These are phyloP conservation scores for Pimephales promelas DNA, from an alignment of 2,113 vertebrate species.

Conservation along the genomic window DNA sequence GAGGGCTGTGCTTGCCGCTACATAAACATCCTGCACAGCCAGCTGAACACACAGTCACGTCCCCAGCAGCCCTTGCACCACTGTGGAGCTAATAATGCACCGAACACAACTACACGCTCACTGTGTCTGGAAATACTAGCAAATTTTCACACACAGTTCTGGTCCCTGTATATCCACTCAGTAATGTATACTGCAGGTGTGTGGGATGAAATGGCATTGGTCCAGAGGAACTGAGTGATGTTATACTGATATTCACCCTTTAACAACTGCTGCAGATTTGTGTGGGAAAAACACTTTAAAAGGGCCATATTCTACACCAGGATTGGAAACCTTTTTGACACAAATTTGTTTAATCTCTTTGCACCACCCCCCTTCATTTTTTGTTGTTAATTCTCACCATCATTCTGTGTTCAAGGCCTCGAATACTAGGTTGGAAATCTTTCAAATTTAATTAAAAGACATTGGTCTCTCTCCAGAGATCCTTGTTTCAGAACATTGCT, in stretches of 20 bases:
- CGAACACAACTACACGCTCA: constrained; percentile 43
- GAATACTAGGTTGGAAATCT: background rate
- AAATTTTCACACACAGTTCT: constrained; percentile 9
- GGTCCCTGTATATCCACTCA: constrained; percentile 26
- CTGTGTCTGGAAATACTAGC: constrained; percentile 21
- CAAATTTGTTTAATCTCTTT: background rate
- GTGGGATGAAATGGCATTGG: constrained; percentile 41
- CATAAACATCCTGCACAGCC: constrained; percentile 71
- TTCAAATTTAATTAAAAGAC: background rate
- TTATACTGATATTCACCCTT: constrained; percentile 31
- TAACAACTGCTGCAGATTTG: constrained; percentile 18
- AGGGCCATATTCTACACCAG: background rate
- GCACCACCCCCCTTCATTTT: background rate
- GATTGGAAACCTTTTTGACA: background rate
- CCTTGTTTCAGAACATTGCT: background rate
- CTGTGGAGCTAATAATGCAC: background rate
- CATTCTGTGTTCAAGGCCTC: background rate
- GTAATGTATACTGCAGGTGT: constrained; percentile 52
- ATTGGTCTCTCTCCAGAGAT: background rate
- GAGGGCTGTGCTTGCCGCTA: constrained; percentile 59
- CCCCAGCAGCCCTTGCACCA: background rate
- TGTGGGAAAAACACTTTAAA: constrained; percentile 28
- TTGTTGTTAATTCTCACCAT: background rate
- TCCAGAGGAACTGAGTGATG: constrained; percentile 41
- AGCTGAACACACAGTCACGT: constrained; percentile 67